Evolutionary conservation across 2,888 invertebrate genomes (phyloP), one percentile per base, ranked within the genome.

Genomic region (Coenonympha glycerion): DNA sequence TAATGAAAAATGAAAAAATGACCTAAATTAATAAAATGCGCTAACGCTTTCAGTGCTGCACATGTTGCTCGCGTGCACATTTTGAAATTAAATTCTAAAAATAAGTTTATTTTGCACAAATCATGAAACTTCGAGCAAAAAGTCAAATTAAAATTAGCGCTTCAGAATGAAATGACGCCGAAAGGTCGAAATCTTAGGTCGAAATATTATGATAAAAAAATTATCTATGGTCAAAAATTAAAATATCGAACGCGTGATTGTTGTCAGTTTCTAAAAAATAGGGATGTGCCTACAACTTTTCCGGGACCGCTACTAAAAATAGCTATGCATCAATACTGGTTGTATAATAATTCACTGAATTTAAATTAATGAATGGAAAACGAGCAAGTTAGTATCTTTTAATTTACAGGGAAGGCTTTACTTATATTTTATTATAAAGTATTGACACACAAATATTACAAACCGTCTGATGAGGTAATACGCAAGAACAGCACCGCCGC

Each of bases 381-480:
- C 22, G 6, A 13, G 6, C 6, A 2, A 6, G n/a, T n/a, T n/a
- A n/a, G 15, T 30, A 6, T 15, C 13, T 3, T 21, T 36, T 21
- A 37, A 13, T 21, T 21, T 13, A 21, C 6, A 21, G 36, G 22
- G 6, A 8, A 15, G 1, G 0, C 15, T 5, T 47, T 13, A 8
- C 22, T 13, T 26, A 13, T n/a, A n/a, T n/a, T n/a, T n/a, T n/a
- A n/a, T n/a, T 19, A 40, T 11, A 8, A 21, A 48, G 44, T 26
- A 42, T 37, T 45, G 47, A 44, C 26, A 42, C 41, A 46, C 28
- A 52, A 53, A 51, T 50, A 52, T 52, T 83, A 87, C 87, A 66
- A 81, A 87, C 87, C 87, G 84, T 78, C 82, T 79, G 74, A 86
- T 86, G 84, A 87, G 81, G 80, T 86, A 87, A 84, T 83, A 87